Percentiles rank a stretch among this genome's conserved stretches.
Evolutionary conservation across 2,888 invertebrate genomes (phyloP).

Genomic region (Archips crataeganus): DNA sequence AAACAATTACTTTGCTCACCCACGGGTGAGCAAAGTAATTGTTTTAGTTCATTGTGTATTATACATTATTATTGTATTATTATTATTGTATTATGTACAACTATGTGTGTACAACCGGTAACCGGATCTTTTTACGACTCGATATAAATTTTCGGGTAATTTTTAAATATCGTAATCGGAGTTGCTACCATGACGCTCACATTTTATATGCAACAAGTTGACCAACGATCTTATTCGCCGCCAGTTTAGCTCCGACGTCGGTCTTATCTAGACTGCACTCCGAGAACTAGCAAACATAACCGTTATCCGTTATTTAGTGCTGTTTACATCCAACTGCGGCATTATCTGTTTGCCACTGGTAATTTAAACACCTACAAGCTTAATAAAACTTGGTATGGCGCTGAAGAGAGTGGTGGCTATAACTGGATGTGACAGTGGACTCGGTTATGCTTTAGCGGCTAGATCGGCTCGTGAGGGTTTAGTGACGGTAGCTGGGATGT

Average conservation of each 20-base stretch:
- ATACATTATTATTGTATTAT: too few species aligned
- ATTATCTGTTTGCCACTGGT: slow-evolving; percentile 2
- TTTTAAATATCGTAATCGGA: neutral
- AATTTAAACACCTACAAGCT: slow-evolving; percentile 11
- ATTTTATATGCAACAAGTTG: slow-evolving; percentile 63
- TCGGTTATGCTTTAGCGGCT: slow-evolving; percentile 91
- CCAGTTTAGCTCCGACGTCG: slow-evolving; percentile 59
- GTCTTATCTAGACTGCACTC: slow-evolving; percentile 49
- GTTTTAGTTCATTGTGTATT: too few species aligned
- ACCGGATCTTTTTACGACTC: too few species aligned
- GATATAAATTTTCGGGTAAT: neutral
- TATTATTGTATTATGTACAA: too few species aligned
- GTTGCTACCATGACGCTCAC: neutral
- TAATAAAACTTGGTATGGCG: slow-evolving; percentile 50
- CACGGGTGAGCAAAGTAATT: too few species aligned
- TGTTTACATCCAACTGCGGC: neutral
- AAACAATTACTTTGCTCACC: too few species aligned
- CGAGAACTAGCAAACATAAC: slow-evolving; percentile 25
- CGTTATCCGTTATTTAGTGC: slow-evolving; percentile 16
- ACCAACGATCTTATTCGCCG: slow-evolving; percentile 52
- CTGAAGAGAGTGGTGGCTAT: slow-evolving; percentile 87
- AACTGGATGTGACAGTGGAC: slow-evolving; percentile 95
- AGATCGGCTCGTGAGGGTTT: slow-evolving; percentile 87
- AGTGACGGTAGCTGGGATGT: slow-evolving; percentile 91
- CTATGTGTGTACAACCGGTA: too few species aligned